These are phyloP conservation scores for Astreopora myriophthalma DNA, from an alignment of 64 coral and sea anemone genomes.

Conservation along the genomic window DNA sequence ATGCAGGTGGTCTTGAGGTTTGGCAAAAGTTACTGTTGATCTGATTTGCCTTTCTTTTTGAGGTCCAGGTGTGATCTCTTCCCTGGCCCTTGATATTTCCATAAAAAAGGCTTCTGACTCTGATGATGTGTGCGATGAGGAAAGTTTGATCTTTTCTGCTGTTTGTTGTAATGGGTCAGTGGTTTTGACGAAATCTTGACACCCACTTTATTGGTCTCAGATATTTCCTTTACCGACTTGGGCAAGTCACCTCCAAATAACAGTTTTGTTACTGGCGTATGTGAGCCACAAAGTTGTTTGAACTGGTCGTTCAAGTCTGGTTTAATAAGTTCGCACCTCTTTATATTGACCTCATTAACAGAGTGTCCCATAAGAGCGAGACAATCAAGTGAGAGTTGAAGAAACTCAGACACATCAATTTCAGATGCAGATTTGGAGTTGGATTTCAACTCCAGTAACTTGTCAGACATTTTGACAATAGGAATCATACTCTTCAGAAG, in stretches of 20 bases:
- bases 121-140: not conserved
- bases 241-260: slow-evolving; percentile 66
- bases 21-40: too few species aligned
- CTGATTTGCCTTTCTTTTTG: too few species aligned
- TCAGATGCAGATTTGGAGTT: not conserved
- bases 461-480: too few species aligned
- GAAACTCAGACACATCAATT: slow-evolving; percentile 16
- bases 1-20: too few species aligned
- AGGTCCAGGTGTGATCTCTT: too few species aligned
- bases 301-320: slow-evolving; percentile 44
- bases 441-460: too few species aligned
- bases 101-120: too few species aligned
- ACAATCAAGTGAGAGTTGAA: not conserved
- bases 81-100: too few species aligned
- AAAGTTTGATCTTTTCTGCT: not conserved
- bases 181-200: slow-evolving; percentile 13
- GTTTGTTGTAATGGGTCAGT: not conserved
- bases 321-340: slow-evolving; percentile 37
- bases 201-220: slow-evolving; percentile 63
- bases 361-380: slow-evolving; percentile 20
- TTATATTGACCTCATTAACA: slow-evolving; percentile 45
- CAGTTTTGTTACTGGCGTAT: slow-evolving; percentile 14
- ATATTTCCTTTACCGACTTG: slow-evolving; percentile 62
- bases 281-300: slow-evolving; percentile 14
- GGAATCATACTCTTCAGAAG: slow-evolving; percentile 19